Base-by-base conservation (phyloP, 2,888 invertebrate genomes). In the Dorcus parallelipipedus region DNA sequence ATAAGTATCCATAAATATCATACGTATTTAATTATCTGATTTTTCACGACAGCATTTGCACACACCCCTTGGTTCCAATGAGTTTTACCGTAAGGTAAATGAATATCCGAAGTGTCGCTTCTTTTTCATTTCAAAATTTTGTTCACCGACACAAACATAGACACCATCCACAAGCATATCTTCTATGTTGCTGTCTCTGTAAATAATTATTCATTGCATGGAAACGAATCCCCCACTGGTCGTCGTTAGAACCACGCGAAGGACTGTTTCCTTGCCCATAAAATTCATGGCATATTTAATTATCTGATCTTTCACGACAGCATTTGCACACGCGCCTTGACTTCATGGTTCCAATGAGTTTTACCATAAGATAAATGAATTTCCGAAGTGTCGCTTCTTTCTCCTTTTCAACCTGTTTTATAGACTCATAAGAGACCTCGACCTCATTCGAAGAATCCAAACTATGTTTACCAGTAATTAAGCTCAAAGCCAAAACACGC, bases 261-360 rank as follows among this genome's bases (percentile, higher is more conserved):
- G 97, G 95, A 71, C 91, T 93, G 73, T 90, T 89, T 1, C 95
- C 96, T 8, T 90, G 2, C 95, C 95, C 81, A 95, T 91, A 79
- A 97, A 85, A 77, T 95, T 95, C 64, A 98, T 88, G 77, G 6
- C 26, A 33, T 33, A 33, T 5, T 33, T 33, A 33, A 33, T 4
- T 33, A 5, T 33, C 26, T 98, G 97, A 79, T 98, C 97, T 74
- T 90, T 93, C 66, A 98, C 89, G 26, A 33, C 26, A 33, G 26
- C 26, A 33, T 33, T 33, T 33, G 26, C 26, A 33, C 26, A 33
- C 26, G 6, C 26, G 26, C 26, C 26, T 33, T 6, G 26, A 5
- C 26, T 33, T 33, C 7, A 33, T 33, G 7, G 26, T 33, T 33
- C 26, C 26, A 33, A 33, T 33, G 26, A 33, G 1, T 33, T 33